phyloP scores from a whole-genome alignment of 2,888 invertebrate genomes.

The Synergus itoensis region DNA sequence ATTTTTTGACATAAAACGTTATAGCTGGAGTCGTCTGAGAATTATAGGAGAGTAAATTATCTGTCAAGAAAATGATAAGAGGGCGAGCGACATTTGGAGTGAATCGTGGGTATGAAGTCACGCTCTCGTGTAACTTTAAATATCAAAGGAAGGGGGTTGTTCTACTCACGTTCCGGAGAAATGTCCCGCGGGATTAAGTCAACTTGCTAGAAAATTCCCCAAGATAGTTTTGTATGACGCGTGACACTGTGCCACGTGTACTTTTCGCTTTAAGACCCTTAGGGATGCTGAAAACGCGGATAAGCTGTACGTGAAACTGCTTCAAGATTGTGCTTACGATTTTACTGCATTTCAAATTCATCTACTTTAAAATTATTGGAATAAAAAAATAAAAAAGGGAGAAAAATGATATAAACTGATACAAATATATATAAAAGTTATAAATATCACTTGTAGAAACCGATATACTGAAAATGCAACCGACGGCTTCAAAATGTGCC shows the following conservation, averaged over 20 bases:
- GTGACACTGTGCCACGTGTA: constrained; percentile 48
- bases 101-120: constrained; percentile 23
- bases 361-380: not conserved
- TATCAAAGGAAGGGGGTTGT: constrained; percentile 48
- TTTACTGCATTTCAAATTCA: not conserved
- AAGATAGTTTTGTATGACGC: constrained; percentile 54
- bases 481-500: not conserved
- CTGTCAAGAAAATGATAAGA: not conserved
- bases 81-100: not conserved
- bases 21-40: not conserved
- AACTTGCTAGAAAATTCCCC: constrained; percentile 52
- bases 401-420: too few relatives aligned
- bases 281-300: constrained; percentile 33
- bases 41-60: not conserved
- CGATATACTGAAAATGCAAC: not conserved
- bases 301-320: constrained; percentile 31
- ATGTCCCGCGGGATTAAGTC: constrained; percentile 54
- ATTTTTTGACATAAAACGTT: too few relatives aligned
- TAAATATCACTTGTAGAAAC: not conserved
- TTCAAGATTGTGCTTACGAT: constrained; percentile 25
- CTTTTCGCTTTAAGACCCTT: constrained; percentile 26
- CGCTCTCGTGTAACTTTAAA: constrained; percentile 31
- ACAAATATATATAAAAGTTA: not conserved
- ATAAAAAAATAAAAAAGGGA: too few relatives aligned
- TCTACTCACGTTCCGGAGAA: constrained; percentile 53